Conservation (phyloP, 2,797 vertebrate genomes). For the Cyprinella venusta region DNA sequence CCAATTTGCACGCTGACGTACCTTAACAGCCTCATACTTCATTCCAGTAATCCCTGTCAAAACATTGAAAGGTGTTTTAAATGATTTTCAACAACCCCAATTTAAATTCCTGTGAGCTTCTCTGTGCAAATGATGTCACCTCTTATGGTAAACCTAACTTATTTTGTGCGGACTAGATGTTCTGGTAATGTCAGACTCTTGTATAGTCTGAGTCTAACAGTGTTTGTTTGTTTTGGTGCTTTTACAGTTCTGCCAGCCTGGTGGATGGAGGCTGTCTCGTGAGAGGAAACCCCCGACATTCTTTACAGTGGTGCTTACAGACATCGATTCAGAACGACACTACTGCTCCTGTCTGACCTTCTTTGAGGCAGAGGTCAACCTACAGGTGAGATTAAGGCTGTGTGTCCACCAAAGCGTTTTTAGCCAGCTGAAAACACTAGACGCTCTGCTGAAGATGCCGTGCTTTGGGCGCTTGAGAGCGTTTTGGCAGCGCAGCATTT, state of each 20-base stretch:
- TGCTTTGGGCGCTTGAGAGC: too few relatives aligned
- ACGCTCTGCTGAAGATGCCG: too few relatives aligned
- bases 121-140: background rate
- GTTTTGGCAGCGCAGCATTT: too few relatives aligned
- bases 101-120: background rate
- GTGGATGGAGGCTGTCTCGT: conserved; percentile 92
- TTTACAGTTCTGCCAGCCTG: conserved; percentile 95
- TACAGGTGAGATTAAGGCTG: conserved; percentile 84
- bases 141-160: background rate
- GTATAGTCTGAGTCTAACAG: conserved; percentile 1
- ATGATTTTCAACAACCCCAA: background rate
- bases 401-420: too few relatives aligned
- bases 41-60: conserved; percentile 46
- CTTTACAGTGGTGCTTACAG: conserved; percentile 96
- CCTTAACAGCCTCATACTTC: conserved; percentile 20
- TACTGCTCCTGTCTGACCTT: conserved; percentile 98
- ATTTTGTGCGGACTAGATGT: background rate
- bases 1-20: conserved; percentile 27
- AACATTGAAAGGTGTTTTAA: conserved; percentile 7
- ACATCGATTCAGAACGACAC: conserved; percentile 96
- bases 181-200: background rate
- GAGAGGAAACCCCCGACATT: conserved; percentile 93
- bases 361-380: conserved; percentile 94
- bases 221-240: conserved; percentile 49
- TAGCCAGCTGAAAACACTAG: too few relatives aligned